Evolutionary conservation across 23 tunicate genomes (phyloP).

Genomic region (Aplidium turbinatum): DNA sequence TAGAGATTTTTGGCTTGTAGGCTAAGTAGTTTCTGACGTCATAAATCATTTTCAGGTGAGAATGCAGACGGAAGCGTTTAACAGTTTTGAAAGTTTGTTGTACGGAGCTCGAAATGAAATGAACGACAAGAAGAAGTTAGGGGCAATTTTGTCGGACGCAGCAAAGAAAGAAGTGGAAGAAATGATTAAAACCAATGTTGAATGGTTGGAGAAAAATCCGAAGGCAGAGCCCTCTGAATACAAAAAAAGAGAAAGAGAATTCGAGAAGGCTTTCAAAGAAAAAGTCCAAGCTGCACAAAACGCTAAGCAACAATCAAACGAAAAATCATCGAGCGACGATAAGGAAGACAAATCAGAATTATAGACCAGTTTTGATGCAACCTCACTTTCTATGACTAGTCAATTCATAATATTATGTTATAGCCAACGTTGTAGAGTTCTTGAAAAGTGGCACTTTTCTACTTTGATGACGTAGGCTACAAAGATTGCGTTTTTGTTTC

Average conservation of each 20-base stretch:
- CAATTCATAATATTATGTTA: too few relatives aligned
- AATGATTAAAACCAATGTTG: constrained; percentile 9
- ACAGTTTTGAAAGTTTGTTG: constrained; percentile 12
- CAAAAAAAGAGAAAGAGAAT: constrained; percentile 22
- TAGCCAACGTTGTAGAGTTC: too few relatives aligned
- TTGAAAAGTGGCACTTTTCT: too few relatives aligned
- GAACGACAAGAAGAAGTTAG: constrained; percentile 24
- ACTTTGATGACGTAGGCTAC: too few relatives aligned
- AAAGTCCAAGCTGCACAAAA: constrained; percentile 15
- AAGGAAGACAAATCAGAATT: too few relatives aligned
- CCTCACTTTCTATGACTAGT: too few relatives aligned
- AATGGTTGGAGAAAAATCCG: constrained; percentile 42
- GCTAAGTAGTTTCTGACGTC: neutral
- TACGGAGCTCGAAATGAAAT: constrained; percentile 32
- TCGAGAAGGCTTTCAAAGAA: constrained; percentile 4
- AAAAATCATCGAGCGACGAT: too few relatives aligned
- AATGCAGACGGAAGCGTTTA: constrained; percentile 32
- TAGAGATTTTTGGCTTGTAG: neutral
- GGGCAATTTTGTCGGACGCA: constrained; percentile 25
- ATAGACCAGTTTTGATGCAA: too few relatives aligned
- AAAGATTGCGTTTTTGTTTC: too few relatives aligned
- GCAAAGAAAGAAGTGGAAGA: constrained; percentile 12
- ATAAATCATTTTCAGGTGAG: constrained; percentile 32
- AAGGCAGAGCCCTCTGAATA: constrained; percentile 34
- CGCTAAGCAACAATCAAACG: too few relatives aligned